Percentiles rank a stretch among this genome's conserved stretches.
These are phyloP conservation scores for Origma solitaria DNA, from an alignment of 2,113 vertebrate genomes.

Conservation along the genomic window DNA sequence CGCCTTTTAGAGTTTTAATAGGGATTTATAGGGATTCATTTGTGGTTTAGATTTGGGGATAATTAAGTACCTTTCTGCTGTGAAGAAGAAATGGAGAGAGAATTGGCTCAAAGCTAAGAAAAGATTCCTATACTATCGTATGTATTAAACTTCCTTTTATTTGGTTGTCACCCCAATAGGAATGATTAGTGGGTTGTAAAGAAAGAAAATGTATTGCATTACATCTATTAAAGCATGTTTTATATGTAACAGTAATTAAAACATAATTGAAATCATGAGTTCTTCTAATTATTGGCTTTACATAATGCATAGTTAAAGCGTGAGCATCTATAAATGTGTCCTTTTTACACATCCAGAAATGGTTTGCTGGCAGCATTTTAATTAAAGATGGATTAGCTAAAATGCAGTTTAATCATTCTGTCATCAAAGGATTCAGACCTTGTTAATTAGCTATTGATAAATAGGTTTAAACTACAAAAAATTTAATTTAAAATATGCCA, in stretches of 20 bases:
- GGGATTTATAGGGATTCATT: constrained; percentile 46
- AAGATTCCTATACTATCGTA: neutral
- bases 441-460: constrained; percentile 78
- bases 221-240: constrained; percentile 66
- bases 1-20: neutral
- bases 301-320: constrained; percentile 74
- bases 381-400: constrained; percentile 82
- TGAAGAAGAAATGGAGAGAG: neutral
- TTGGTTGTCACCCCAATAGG: constrained; percentile 55
- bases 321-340: constrained; percentile 70
- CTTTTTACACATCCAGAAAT: constrained; percentile 66
- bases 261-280: constrained; percentile 75
- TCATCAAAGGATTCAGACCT: constrained; percentile 70
- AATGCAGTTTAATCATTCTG: constrained; percentile 76
- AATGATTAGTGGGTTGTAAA: constrained; percentile 58
- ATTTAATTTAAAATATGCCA: constrained; percentile 52
- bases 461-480: constrained; percentile 65
- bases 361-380: constrained; percentile 72
- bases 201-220: constrained; percentile 63
- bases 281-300: constrained; percentile 73
- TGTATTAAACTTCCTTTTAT: constrained; percentile 52
- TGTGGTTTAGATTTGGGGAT: constrained; percentile 27
- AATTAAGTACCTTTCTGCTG: constrained; percentile 49
- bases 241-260: constrained; percentile 74
- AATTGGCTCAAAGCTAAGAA: constrained; percentile 31